These are phyloP conservation scores for Stomatorhinus walkeri DNA, from an alignment of 2,797 vertebrate species.

Conservation along the genomic window DNA sequence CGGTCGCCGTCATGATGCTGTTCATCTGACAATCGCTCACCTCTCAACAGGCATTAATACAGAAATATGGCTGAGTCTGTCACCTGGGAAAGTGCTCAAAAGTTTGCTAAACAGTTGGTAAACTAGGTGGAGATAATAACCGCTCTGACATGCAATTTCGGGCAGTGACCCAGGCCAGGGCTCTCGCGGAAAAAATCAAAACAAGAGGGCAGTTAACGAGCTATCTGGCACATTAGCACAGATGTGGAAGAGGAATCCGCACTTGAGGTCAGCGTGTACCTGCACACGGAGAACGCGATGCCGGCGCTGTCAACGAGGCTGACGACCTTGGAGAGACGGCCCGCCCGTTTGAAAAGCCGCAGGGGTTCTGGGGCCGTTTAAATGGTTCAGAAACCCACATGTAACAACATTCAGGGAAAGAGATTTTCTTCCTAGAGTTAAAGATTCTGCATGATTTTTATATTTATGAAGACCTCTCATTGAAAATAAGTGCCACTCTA, in stretches of 20 bases:
- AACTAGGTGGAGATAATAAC: constrained; percentile 41
- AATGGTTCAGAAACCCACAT: background rate
- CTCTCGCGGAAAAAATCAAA: constrained; percentile 35
- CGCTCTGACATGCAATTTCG: constrained; percentile 15
- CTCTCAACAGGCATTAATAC: constrained; percentile 31
- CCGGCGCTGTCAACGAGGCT: background rate
- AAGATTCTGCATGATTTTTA: background rate
- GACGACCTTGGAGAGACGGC: background rate
- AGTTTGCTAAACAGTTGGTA: constrained; percentile 45
- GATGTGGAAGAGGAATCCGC: constrained; percentile 9
- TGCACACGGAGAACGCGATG: constrained; percentile 21
- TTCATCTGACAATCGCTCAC: constrained; percentile 38
- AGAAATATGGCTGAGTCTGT: constrained; percentile 39
- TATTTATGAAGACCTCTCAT: background rate
- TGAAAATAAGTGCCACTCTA: background rate
- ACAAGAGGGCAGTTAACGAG: constrained; percentile 30
- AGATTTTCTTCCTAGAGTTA: background rate
- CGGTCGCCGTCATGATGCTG: constrained; percentile 30
- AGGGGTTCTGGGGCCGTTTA: background rate
- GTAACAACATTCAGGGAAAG: background rate
- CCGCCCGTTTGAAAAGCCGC: constrained; percentile 1
- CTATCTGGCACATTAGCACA: constrained; percentile 24
- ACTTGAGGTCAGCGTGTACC: constrained; percentile 35
- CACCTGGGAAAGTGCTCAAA: constrained; percentile 45
- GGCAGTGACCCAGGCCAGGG: constrained; percentile 28